Evolutionary conservation across 2,888 invertebrate genomes (phyloP), one percentile per base, ranked within the genome.

Genomic region (Chaitophorus viminalis): DNA sequence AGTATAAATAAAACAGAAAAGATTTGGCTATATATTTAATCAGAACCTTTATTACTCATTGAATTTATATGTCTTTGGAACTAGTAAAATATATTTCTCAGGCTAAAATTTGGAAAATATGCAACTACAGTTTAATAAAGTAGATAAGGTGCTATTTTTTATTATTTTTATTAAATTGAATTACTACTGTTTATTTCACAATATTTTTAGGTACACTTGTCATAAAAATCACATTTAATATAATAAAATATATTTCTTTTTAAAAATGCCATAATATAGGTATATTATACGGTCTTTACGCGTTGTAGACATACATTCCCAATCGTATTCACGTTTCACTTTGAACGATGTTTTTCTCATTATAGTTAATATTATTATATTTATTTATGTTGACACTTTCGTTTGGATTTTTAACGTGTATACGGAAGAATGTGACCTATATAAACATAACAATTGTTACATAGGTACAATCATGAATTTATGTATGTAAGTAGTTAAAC

Each of bases 321-420:
- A 84, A 68, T 76, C 46, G 46, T 76, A 76, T 85, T 52, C 76
- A 77, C 46, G 33, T 85, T 85, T 85, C 76, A 85, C 68, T 85
- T 25, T 72, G 18, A 79, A 72, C 54, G 25, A 79, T 72, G 9
- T 72, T 72, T 77, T 86, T 54, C 70, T 86, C 6, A 54, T 78
- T 60, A 79, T 70, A 86, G 70, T 36, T 18, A 74, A 72, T 72
- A 52, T 39, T 79, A 86, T 85, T 85, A 36, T 86, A 72, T 79
- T 86, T 78, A 29, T 70, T 70, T 72, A 78, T 54, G 39, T 79
- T 72, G 86, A 79, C 72, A 79, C 86, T 86, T 86, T 86, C 86
- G 54, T 72, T 86, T 60, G 36, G 8, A 54, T 86, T 78, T 85
- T 72, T 78, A 78, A 36, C 86, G 5, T 72, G 14, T 36, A 54